Base-by-base conservation (phyloP, 1,140 invertebrate genomes). In the Diachasmimorpha longicaudata region DNA sequence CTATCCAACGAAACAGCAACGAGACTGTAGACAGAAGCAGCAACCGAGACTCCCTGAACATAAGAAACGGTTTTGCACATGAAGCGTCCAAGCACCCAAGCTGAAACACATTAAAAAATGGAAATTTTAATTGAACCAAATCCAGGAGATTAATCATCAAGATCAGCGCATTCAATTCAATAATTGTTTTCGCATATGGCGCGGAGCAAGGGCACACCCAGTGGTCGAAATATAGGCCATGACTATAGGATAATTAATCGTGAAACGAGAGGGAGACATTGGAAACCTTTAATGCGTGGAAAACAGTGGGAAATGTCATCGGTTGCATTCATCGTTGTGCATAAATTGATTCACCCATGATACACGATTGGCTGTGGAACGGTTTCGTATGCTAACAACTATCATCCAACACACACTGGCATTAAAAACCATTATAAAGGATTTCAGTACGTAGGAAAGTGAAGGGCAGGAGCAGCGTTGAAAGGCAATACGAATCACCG, bases 21-120 rank as follows among this genome's bases (percentile, higher is more conserved):
- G 39, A 98, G 90, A 78, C 96, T 97, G 90, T 97, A 97, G 67
- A 98, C 95, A 0, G 97, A 98, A 19, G 96, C 96, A 63, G 95
- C 96, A 0, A 98, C 96, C 0, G 96, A 97, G 21, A 98, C 95
- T 63, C 96, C 96, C 89, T 98, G 96, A 78, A 98, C 93, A 87
- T 97, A 98, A 1, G 96, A 95, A 23, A 97, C 96, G 1, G 95
- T 95, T 90, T 98, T 98, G 90, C 96, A 98, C 94, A 98, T 95
- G 88, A 94, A 93, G 92, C 95, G 94, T 70, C 97, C 97, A 68
- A 98, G 92, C 78, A 96, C 92, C 96, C 96, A 98, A 75, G 96
- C 96, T 98, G 92, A 48, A 93, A 93, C 83, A 85, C 82, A 85
- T 82, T 83, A 52, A 16, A 42, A 42, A 42, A 42, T 4, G 9